phyloP scores from a whole-genome alignment of 2,888 invertebrate species.

The Melangyna quadrimaculata region DNA sequence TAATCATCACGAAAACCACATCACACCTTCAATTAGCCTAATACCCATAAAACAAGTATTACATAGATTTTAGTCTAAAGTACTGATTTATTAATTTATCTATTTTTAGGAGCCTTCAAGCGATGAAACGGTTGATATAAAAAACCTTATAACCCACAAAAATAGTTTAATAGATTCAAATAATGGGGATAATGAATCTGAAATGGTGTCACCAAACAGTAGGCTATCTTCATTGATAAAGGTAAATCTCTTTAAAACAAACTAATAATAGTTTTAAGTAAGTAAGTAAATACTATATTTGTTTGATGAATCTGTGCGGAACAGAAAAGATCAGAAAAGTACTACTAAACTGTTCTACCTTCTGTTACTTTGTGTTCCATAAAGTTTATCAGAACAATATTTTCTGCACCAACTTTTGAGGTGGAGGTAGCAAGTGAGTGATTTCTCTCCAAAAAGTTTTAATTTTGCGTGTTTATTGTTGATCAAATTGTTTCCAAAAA shows the following conservation, averaged over 20 bases:
- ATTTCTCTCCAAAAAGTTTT: no score
- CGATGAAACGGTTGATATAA: slow-evolving; percentile 72
- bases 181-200: slow-evolving; percentile 77
- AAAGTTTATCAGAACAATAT: no score
- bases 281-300: neutral
- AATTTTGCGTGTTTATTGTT: no score
- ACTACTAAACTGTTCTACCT: no score
- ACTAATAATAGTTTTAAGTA: neutral
- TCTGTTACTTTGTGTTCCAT: no score
- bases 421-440: no score
- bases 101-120: slow-evolving; percentile 76
- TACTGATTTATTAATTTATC: neutral
- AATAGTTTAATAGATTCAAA: slow-evolving; percentile 78
- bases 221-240: slow-evolving; percentile 90
- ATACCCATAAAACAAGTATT: slow-evolving; percentile 91
- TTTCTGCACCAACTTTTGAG: no score
- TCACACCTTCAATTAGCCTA: slow-evolving; percentile 92
- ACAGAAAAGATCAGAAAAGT: no score
- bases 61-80: neutral
- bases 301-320: no score
- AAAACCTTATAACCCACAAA: slow-evolving; percentile 56
- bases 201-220: slow-evolving; percentile 83
- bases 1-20: slow-evolving; percentile 82
- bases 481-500: no score
- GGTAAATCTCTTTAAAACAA: slow-evolving; percentile 79